Percentiles rank a stretch among this genome's conserved stretches.
phyloP scores from a whole-genome alignment of 2,797 vertebrate species.

The Anguilla pacifica region DNA sequence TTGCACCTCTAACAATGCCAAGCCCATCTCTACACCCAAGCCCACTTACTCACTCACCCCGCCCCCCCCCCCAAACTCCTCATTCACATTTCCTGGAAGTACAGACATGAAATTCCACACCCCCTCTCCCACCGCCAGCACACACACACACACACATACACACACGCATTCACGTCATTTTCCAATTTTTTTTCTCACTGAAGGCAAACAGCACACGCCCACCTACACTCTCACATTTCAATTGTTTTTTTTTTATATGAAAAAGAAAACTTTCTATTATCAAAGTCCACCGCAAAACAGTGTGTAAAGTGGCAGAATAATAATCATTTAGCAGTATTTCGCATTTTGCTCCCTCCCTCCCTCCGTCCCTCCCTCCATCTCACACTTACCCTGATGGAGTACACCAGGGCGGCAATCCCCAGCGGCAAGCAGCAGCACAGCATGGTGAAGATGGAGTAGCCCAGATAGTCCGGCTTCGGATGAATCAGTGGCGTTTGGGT shows the following conservation, averaged over 20 bases:
- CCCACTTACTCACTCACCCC: not conserved
- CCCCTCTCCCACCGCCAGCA: not conserved
- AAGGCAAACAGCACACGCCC: no score
- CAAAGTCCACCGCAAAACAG: no score
- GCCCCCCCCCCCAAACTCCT: no score
- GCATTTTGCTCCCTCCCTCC: not conserved
- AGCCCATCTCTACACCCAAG: not conserved
- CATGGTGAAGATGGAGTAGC: constrained; percentile 75
- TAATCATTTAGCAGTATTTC: no score
- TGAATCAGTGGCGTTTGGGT: constrained; percentile 41
- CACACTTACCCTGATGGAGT: constrained; percentile 72
- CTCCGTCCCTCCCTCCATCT: no score
- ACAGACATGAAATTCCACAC: not conserved
- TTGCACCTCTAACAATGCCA: not conserved
- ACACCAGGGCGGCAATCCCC: constrained; percentile 72
- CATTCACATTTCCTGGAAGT: not conserved
- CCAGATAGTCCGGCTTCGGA: constrained; percentile 66
- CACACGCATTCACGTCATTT: no score
- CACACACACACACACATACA: no score
- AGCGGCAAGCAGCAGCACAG: constrained; percentile 77
- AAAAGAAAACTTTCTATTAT: not conserved
- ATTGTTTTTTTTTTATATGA: no score
- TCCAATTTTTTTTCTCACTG: no score
- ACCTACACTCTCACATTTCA: not conserved
- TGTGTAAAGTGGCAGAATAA: no score